Conservation (phyloP, 2,888 invertebrate species). For the Eupithecia vulgata region DNA sequence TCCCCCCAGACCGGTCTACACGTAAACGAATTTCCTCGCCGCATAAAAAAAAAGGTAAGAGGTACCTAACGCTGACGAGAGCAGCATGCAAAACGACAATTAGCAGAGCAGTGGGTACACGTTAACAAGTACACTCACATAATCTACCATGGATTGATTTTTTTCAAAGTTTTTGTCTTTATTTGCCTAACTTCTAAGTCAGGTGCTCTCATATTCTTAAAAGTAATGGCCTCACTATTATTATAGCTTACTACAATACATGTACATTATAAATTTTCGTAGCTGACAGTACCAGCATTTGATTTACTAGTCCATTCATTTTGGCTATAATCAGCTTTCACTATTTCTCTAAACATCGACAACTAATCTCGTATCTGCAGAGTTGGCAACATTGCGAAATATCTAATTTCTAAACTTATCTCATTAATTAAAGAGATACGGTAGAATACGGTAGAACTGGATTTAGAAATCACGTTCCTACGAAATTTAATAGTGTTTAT, state of each 20-base stretch:
- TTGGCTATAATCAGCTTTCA: slow-evolving; percentile 30
- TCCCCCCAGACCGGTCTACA: too few relatives aligned
- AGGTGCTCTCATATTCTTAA: background rate
- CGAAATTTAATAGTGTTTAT: slow-evolving; percentile 3
- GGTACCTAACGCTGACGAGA: background rate
- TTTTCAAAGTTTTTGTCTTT: background rate
- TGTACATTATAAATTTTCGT: background rate
- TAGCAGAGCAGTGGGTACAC: slow-evolving; percentile 10
- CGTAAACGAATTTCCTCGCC: too few relatives aligned
- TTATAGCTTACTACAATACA: background rate
- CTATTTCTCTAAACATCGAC: slow-evolving; percentile 4
- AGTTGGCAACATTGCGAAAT: slow-evolving; percentile 8
- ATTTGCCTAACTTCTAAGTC: background rate
- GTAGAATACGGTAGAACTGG: slow-evolving; percentile 19
- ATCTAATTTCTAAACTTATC: slow-evolving; percentile 18
- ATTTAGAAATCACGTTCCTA: slow-evolving; percentile 15
- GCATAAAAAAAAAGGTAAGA: too few relatives aligned
- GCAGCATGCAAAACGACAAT: slow-evolving; percentile 28
- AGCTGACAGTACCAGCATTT: slow-evolving; percentile 12
- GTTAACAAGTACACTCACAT: background rate
- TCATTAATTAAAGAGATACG: background rate
- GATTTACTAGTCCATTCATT: slow-evolving; percentile 34
- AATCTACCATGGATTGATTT: too few relatives aligned
- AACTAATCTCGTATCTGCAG: background rate
- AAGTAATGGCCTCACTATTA: background rate